Base-by-base conservation (phyloP, 2,797 vertebrate species). In the Cryptoprocta ferox region DNA sequence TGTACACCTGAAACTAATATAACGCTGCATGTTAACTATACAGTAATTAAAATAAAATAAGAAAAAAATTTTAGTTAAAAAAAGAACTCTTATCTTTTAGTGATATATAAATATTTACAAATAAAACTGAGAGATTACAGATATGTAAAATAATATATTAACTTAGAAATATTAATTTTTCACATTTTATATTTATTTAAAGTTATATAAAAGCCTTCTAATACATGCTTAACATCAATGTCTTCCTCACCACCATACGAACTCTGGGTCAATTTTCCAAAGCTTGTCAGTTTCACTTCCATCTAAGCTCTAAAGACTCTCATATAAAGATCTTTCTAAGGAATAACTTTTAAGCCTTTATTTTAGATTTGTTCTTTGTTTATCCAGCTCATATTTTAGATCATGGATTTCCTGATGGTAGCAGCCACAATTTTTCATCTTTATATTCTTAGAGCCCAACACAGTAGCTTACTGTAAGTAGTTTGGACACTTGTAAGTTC, bases 91-190 rank as follows among this genome's bases (percentile, higher is more conserved):
- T 78, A 88, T 39, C 78, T 70, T 86, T 87, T 75, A 78, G 42
- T 68, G 9, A 84, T 37, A 87, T 37, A 39, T 56, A 90, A 95
- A 86, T 83, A 83, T 32, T 90, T 93, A 93, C 48, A 68, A 32
- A 80, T 65, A 37, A 89, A 63, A 35, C 11, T 56, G 21, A 89
- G 85, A 59, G 19, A n/a, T 50, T 85, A 56, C 16, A 61, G 37
- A 65, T n/a, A 65, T 12, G 2, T 24, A 82, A 92, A 92, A 79
- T 37, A 80, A 45, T 66, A 84, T 37, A 73, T 48, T 79, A 87
- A 91, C 18, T 91, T 76, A 75, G 19, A 87, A 80, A 75, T 70
- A 73, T 53, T 73, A 76, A 75, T 94, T 73, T 59, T 39, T 88
- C 39, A 76, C 11, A 92, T 63, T 95, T 88, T 93, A 89, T 81